Evolutionary conservation across 2,797 vertebrate genomes (phyloP), one percentile per base, ranked within the genome.

Genomic region (Uromys caudimaculatus): DNA sequence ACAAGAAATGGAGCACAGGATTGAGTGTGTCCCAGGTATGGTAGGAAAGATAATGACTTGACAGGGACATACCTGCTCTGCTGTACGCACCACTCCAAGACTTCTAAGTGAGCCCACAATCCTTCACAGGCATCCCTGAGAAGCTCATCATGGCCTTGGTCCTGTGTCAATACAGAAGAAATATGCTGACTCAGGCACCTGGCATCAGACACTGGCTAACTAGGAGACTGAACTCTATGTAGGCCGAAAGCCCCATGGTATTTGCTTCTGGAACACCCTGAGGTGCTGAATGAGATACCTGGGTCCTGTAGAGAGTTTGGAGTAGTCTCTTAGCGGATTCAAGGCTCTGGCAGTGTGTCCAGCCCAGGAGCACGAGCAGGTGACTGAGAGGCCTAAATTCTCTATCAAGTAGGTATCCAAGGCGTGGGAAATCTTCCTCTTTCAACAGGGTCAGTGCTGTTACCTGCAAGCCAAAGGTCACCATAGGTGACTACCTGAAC

Each of bases 51-150:
- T 21, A 64, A 82, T 44, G 88, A 38, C 5, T 3, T 12, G 32
- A 54, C 6, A 54, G 56, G 76, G 19, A 0, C 98, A 98, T 98
- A 99, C 99, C 98, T 99, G 97, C 99, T 99, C 96, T 98, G 99
- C 96, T 99, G 98, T 90, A 99, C 98, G 95, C 99, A 99, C 99
- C 99, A 99, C 96, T 99, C 99, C 94, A 99, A 98, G 94, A 99
- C 98, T 96, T 98, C 99, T 52, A 99, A 98, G 89, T 99, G 99
- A 97, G 99, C 98, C 90, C 99, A 99, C 52, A 99, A 96, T 41
- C 99, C 98, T 96, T 99, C 98, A 79, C 99, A 99, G 98, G 99
- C 99, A 47, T 99, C 99, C 97, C 99, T 99, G 96, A 99, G 98
- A 95, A 99, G 98, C 35, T 98, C 98, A 97, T 99, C 99, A 93